Evolutionary conservation across 2,888 invertebrate genomes (phyloP), one percentile per base, ranked within the genome.

Genomic region (Folsomia candida): DNA sequence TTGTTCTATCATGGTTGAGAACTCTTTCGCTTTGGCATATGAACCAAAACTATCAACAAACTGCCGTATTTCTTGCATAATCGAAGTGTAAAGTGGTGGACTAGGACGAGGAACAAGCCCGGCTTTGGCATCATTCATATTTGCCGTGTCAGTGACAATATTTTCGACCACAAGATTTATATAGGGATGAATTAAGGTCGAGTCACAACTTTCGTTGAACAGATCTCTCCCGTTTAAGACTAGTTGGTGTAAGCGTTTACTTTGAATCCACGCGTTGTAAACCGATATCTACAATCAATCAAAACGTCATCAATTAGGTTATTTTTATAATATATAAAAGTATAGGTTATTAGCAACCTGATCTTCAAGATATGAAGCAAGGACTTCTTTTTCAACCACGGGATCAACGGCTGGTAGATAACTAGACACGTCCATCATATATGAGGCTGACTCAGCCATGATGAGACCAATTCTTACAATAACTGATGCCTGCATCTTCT

Each of bases 391-490:
- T 83, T 93, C 93, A 70, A 90, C 88, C 0, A 92, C 89, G 0
- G 94, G 94, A 85, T 97, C 97, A 3, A 95, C 89, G 0, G 88
- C 83, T 22, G 89, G 90, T 14, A 90, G 84, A 1, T 84, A 83
- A 4, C 82, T 73, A 4, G 81, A 66, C 2, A 81, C 62, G 29
- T 70, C 71, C 64, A 79, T 67, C 51, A 80, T 71, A 26, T 74
- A 25, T 3, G 68, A 72, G 22, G 79, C 79, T 11, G 70, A 37
- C 25, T 74, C 59, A 0, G 80, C 70, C 29, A 77, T 72, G 6
- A 71, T 37, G 20, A 64, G 64, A 1, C 78, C 80, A 24, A 77
- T 26, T 18, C 64, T 64, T 25, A 66, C 71, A 66, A 68, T 65
- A 22, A 29, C 66, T 2, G 6, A 24, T 37, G 25, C 18, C n/a